phyloP scores from a whole-genome alignment of 2,113 vertebrate species.

The Tetrax tetrax region DNA sequence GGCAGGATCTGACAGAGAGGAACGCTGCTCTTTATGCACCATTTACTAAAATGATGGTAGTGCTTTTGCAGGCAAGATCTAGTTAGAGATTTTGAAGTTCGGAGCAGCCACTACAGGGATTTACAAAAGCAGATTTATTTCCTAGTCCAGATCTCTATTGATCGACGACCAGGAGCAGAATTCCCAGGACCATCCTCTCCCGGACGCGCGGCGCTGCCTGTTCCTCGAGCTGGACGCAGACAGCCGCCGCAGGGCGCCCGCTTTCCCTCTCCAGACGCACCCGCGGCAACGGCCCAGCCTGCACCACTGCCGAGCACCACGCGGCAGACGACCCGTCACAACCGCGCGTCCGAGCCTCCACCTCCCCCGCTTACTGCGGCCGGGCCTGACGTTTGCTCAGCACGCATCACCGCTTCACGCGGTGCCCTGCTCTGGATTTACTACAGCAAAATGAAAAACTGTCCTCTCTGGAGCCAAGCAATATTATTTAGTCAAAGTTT shows the following conservation, averaged over 20 bases:
- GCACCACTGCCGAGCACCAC: background rate
- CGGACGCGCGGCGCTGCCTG: accelerated
- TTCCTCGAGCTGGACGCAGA: background rate
- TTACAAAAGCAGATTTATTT: background rate
- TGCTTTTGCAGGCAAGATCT: background rate
- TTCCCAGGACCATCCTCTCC: background rate
- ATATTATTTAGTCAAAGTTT: background rate
- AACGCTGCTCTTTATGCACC: background rate
- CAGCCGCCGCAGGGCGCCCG: background rate
- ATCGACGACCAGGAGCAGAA: background rate
- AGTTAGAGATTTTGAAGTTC: no score
- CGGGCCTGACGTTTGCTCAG: background rate
- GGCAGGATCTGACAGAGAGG: background rate
- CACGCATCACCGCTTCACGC: background rate
- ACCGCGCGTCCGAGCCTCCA: background rate
- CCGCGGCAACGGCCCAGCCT: background rate
- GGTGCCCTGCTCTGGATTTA: background rate
- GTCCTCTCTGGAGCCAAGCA: background rate
- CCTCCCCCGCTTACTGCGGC: background rate
- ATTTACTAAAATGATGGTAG: background rate
- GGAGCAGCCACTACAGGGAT: background rate
- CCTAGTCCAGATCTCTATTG: no score
- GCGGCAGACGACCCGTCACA: background rate
- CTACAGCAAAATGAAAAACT: background rate
- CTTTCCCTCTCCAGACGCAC: background rate